These are phyloP conservation scores for Smithornis capensis DNA, from an alignment of 2,113 vertebrate genomes.

Conservation along the genomic window DNA sequence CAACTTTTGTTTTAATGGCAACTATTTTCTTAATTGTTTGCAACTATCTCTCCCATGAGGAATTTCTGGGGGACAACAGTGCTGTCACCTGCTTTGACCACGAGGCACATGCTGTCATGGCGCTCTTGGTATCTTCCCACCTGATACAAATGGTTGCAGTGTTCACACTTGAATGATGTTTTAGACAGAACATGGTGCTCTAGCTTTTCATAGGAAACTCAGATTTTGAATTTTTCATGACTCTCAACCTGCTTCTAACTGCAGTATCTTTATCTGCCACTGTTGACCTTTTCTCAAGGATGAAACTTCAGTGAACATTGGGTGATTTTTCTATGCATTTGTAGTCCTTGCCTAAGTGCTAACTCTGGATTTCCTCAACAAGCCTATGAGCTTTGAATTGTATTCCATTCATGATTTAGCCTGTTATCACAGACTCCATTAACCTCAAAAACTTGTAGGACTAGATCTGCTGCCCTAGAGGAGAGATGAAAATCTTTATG, in stretches of 20 bases:
- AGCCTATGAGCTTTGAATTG: background rate
- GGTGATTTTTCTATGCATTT: background rate
- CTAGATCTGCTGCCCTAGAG: background rate
- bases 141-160: background rate
- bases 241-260: background rate
- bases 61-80: background rate
- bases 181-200: background rate
- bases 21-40: background rate
- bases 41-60: background rate
- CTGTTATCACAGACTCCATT: slow-evolving; percentile 7
- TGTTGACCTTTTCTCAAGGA: background rate
- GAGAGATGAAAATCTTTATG: background rate
- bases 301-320: background rate
- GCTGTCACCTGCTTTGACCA: background rate
- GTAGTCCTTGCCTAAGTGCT: background rate
- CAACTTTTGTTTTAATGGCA: background rate
- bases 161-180: background rate
- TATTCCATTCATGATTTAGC: background rate
- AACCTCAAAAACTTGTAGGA: background rate
- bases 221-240: background rate
- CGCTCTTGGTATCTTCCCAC: background rate
- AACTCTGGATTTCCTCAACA: background rate
- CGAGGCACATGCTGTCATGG: background rate
- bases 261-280: background rate
- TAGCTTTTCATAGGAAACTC: background rate